Base-by-base conservation (phyloP, 2,797 vertebrate genomes). In the Lagocephalus sceleratus region DNA sequence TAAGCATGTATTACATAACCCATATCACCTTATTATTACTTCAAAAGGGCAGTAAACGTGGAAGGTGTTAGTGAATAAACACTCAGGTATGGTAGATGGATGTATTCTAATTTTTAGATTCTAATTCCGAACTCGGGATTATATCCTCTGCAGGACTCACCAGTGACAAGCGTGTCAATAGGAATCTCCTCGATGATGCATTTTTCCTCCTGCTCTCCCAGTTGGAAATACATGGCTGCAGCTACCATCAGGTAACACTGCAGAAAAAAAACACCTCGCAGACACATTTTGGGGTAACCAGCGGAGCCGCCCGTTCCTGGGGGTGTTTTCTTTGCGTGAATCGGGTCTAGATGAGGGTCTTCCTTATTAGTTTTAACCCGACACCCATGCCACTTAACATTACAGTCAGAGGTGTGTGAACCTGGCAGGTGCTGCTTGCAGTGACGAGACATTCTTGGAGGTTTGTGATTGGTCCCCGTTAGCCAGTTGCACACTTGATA, bases 141-240 rank as follows among this genome's bases (percentile, higher is more conserved):
- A 17, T 53, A 65, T 20, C 40, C 19, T 59, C 29, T 56, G 16
- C 57, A 53, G 57, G 26, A 86, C 93, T 83, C 84, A 97, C 96
- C 94, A 50, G 90, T 90, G 48, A 95, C 87, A 74, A 94, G 57
- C 0, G 84, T 93, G 79, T 94, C 93, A 0, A 88, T 85, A 39
- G 95, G 94, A 83, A 96, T 60, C 7, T 98, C 95, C 77, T 97
- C 92, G 1, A 97, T 95, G 57, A 98, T 88, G 68, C 95, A 98
- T 80, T 92, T 97, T 74, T 94, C 90, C 74, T 93, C 92, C 80
- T 85, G 87, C 71, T 94, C 94, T 20, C 84, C 93, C 0, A 79
- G 78, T 20, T 95, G 92, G 81, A 97, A 96, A 79, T 91, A 97
- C 85, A 97, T 94, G 29, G 90, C 90, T 0, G 81, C 38, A 14